Evolutionary conservation across 2,888 invertebrate genomes (phyloP), one percentile per base, ranked within the genome.

Genomic region (Frankliniella intonsa): DNA sequence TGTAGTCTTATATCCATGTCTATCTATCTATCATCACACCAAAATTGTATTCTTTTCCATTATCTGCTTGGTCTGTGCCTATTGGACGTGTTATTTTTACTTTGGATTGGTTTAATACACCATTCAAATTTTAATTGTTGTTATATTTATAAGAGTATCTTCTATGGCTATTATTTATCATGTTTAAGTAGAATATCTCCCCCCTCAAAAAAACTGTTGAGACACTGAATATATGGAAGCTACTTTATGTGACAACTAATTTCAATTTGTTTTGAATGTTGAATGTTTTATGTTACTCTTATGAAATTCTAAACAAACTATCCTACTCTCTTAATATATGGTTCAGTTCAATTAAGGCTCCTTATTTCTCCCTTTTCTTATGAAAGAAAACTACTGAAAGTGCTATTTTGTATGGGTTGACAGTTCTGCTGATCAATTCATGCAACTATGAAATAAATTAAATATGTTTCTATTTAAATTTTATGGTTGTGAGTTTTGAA

Each of bases 101-200:
- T 38, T 38, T 76, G 69, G 10, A 76, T 76, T 25, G 69, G 69
- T 25, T 25, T 76, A 22, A 25, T 76, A 12, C 25, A 22, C 69
- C 69, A 25, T 76, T 76, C 25, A 76, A 76, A 76, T 76, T 76
- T 22, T 22, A 76, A 10, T 76, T 76, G 69, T 76, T 76, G 25
- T 76, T 76, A 76, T 25, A 76, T 76, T 76, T 76, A 76, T 76
- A 76, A 76, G 69, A 76, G 11, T 38, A 38, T 38, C 5, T 2
- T 38, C 38, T 38, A 5, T 38, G 38, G 38, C 38, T 38, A 3
- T 38, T 38, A 38, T 38, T 38, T 38, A 38, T 38, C 38, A 5
- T 38, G 38, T 38, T 38, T 38, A 38, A 38, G 38, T 38, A 5
- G 38, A 38, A 38, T 38, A 38, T 38, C 38, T 38, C 5, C 38